Base-by-base conservation (phyloP, 2,888 invertebrate species). In the Globia sparganii region DNA sequence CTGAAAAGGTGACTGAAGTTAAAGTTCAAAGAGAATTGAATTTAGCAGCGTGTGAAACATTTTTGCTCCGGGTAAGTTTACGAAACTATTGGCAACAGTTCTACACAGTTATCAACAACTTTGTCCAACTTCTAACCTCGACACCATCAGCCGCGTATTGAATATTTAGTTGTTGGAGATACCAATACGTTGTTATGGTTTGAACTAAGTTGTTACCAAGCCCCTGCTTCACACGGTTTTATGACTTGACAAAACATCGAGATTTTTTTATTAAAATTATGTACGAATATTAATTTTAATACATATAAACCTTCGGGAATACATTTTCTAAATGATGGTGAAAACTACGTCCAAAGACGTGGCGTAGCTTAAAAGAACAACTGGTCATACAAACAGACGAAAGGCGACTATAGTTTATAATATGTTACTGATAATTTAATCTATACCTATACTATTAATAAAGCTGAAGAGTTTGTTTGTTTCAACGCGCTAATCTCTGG, bases 11-110 rank as follows among this genome's bases (percentile, higher is more conserved):
- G 58, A 62, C 72, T 75, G 34, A 64, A 62, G 75, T 43, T 74
- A 85, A 87, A 81, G 73, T 88, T 87, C 46, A 80, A 81, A 82
- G 66, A 62, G 76, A 88, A 88, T 88, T 85, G 79, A 88, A 84
- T 88, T 88, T 83, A 78, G 75, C 59, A 31, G 67, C 56, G 62
- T 64, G 70, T 75, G 79, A 80, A 76, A 81, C 75, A 77, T 80
- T 81, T 84, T 78, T 78, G 37, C 56, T 62, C 58, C 53, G 69
- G 78, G 37, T 53, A 79, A 86, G 74, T 85, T 83, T 40, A 56
- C 66, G 9, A 40, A 53, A 70, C 75, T 75, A 62, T 75, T 71
- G 18, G 67, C 59, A 68, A 78, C 66, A 77, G 70, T 75, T 76
- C 28, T 71, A 66, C 71, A 43, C 40, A 70, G 70, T 72, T 78